phyloP scores from a whole-genome alignment of 30 jellyfish, hydroid and myxozoan genomes.

The Mastigias papua region DNA sequence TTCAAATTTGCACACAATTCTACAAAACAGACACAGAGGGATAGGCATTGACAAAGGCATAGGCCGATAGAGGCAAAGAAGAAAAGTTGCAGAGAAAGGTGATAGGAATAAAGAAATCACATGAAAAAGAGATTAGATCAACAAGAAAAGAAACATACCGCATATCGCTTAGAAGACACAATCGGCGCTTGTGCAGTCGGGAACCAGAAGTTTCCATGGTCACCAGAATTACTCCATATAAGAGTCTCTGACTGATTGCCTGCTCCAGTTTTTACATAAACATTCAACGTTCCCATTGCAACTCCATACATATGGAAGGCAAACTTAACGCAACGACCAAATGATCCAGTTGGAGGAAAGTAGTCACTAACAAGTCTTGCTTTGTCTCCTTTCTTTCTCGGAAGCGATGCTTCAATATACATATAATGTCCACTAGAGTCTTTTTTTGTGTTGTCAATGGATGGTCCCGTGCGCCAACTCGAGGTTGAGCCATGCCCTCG shows the following conservation, averaged over 20 bases:
- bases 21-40: no score
- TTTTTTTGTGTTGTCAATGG: conserved; percentile 83
- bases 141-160: conserved; percentile 42
- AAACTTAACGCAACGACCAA: conserved; percentile 90
- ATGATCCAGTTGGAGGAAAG: conserved; percentile 80
- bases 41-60: no score
- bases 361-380: conserved; percentile 78
- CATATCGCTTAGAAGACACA: conserved; percentile 63
- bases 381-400: conserved; percentile 79
- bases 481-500: conserved; percentile 89
- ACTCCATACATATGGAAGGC: conserved; percentile 95
- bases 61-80: no score
- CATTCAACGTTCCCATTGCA: conserved; percentile 88
- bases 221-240: conserved; percentile 94
- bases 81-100: no score
- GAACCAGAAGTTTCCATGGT: conserved; percentile 93
- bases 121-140: not conserved
- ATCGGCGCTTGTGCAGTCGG: conserved; percentile 95
- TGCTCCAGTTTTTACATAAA: conserved; percentile 83
- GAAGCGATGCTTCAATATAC: conserved; percentile 96
- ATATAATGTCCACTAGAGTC: conserved; percentile 87
- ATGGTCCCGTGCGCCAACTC: conserved; percentile 96
- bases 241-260: conserved; percentile 91
- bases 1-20: no score
- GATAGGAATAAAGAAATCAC: no score